Base-by-base conservation (phyloP, 2,888 invertebrate species). In the Erebia palarica region DNA sequence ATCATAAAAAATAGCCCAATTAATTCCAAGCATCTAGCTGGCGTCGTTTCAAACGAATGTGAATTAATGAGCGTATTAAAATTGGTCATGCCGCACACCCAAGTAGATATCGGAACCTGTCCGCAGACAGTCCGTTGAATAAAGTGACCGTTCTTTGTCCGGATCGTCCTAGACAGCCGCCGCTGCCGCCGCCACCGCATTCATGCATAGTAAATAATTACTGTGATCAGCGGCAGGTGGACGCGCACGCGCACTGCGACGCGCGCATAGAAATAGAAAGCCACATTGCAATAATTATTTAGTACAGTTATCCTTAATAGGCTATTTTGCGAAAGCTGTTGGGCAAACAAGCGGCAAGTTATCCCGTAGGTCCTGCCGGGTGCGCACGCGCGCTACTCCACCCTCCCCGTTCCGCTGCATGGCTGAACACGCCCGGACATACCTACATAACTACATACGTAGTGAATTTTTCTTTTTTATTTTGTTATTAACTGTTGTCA, bases 181-280 rank as follows among this genome's bases (percentile, higher is more conserved):
- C 84, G 81, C 76, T 75, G 76, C 27, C 27, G 27, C 68, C 76
- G 77, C 69, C 77, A 78, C 75, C 81, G 87, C 92, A 92, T 91
- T 90, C 92, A 91, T 92, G 92, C 91, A 92, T 93, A 92, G 92
- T 92, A 93, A 92, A 91, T 92, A 92, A 93, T 92, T 90, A 91
- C 90, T 86, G 89, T 89, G 91, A 91, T 90, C 92, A 88, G 81
- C 82, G 90, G 91, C 92, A 92, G 92, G 92, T 92, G 92, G 84
- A 86, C 77, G 80, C 86, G 89, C 90, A 89, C 90, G 90, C 90
- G 90, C 87, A 78, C 73, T 74, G 78, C 79, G 78, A 78, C 77
- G 76, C 76, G 79, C 78, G 86, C 90, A 91, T 93, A 92, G 93
- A 90, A 90, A 92, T 92, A 93, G 93, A 92, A 91, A 92, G 91